Conservation (phyloP, 30 jellyfish, hydroid and myxozoan species). For the Haliclystus octoradiatus region DNA sequence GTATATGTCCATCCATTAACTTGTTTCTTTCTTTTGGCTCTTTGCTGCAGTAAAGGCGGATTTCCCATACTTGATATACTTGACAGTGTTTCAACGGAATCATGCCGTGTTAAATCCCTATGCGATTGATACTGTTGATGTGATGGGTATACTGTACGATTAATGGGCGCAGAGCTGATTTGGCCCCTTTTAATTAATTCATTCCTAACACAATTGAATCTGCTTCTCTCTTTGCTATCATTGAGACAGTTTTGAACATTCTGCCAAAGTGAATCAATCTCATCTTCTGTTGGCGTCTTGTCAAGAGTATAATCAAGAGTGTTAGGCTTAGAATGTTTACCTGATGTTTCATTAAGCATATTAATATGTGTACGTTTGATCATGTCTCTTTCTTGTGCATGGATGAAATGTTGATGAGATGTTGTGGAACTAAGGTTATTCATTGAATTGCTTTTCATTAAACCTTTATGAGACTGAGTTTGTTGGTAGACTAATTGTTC, state of each 20-base stretch:
- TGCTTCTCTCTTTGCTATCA: no score
- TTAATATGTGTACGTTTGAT: background rate
- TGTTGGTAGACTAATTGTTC: background rate
- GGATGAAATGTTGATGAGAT: no score
- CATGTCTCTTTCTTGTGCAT: background rate
- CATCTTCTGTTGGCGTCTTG: constrained; percentile 97
- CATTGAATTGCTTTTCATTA: no score
- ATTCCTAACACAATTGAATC: no score
- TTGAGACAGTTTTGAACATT: constrained; percentile 69
- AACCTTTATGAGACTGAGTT: background rate
- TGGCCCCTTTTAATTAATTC: no score
- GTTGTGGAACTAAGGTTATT: no score
- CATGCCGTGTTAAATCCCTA: background rate
- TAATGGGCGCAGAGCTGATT: background rate
- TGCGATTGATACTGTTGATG: background rate
- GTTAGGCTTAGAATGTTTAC: background rate
- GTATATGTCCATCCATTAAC: background rate
- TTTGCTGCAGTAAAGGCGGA: background rate
- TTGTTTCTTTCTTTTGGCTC: background rate
- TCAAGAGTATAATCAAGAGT: constrained; percentile 14
- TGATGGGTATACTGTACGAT: background rate
- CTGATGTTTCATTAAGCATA: background rate
- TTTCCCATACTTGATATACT: background rate
- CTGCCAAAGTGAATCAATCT: constrained; percentile 76
- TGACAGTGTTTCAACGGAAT: background rate